A percentile compares a stretch with the other conserved stretches of the same genome.
Conservation (phyloP, 2,113 vertebrate genomes). For the Erythrolamprus reginae region DNA sequence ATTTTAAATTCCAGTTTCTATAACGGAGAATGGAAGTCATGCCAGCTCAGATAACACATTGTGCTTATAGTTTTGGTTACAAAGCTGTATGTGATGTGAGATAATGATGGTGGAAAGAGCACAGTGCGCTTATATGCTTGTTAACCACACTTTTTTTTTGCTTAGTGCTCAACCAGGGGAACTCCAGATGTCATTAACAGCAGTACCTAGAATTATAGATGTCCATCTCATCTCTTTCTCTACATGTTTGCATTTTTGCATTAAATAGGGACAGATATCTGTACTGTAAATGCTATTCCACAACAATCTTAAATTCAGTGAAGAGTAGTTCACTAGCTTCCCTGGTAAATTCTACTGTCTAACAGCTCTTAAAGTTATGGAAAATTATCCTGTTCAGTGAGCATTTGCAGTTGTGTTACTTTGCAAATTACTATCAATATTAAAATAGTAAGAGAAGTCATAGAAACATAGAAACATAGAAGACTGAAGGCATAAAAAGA, state of each 20-base stretch:
- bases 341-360: background rate
- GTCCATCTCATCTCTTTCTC: background rate
- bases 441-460: background rate
- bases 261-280: background rate
- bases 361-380: background rate
- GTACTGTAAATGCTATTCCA: background rate
- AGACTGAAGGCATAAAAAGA: too few relatives aligned
- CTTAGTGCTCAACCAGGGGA: background rate
- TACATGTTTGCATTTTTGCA: background rate
- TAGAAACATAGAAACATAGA: too few relatives aligned
- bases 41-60: background rate
- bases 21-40: background rate
- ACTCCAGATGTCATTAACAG: background rate
- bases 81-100: background rate
- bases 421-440: background rate
- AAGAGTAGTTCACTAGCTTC: background rate
- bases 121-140: background rate
- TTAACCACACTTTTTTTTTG: background rate
- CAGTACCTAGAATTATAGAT: background rate
- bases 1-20: background rate
- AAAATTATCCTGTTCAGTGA: background rate
- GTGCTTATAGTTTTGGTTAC: background rate
- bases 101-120: background rate
- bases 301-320: background rate
- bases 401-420: background rate